These are phyloP conservation scores for Parauchenoglanis ngamensis DNA, from an alignment of 2,797 vertebrate genomes.

Conservation along the genomic window DNA sequence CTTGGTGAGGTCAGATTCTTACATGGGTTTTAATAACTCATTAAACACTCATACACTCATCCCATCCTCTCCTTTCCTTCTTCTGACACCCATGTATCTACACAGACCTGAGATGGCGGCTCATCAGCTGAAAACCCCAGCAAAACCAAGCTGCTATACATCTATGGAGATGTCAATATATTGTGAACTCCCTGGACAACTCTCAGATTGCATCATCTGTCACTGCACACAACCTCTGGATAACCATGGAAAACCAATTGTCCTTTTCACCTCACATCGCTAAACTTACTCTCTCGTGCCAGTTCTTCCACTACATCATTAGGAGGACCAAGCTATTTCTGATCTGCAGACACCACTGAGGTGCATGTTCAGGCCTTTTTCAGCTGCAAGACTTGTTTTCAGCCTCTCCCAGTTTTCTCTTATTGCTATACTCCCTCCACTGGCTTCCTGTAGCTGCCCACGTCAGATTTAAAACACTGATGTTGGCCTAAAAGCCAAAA, in stretches of 20 bases:
- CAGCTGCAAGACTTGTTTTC: not conserved
- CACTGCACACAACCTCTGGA: not conserved
- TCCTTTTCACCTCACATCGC: not conserved
- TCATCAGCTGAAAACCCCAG: not conserved
- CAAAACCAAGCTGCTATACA: not conserved
- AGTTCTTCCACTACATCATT: not conserved
- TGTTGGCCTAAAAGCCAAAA: not conserved
- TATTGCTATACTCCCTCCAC: not conserved
- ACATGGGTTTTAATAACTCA: not conserved
- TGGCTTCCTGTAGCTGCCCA: not conserved
- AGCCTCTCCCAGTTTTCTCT: not conserved
- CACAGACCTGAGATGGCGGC: not conserved
- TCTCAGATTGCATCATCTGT: not conserved
- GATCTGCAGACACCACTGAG: not conserved
- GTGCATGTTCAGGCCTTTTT: not conserved
- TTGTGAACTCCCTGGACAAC: not conserved
- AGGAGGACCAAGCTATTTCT: not conserved
- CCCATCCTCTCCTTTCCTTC: not conserved
- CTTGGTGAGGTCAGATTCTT: not conserved
- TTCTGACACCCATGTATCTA: not conserved
- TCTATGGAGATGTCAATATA: not conserved
- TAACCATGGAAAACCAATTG: not conserved
- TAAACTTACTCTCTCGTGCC: not conserved
- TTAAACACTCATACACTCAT: not conserved
- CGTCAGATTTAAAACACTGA: not conserved